Conservation (phyloP, 2,113 vertebrate species). For the Danionella cerebrum region DNA sequence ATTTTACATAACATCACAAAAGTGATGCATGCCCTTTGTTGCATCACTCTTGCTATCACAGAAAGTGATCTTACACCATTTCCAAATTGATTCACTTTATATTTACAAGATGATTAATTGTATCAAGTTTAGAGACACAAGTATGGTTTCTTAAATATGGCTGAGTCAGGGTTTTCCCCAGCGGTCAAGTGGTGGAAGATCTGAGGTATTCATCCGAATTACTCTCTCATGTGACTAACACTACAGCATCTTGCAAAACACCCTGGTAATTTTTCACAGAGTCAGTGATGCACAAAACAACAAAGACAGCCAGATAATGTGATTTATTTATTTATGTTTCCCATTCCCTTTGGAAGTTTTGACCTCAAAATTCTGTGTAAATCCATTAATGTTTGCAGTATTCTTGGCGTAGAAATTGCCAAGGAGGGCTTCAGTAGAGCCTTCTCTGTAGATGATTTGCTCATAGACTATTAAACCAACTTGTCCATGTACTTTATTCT, state of each 20-base stretch:
- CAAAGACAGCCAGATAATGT: background rate
- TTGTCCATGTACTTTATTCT: background rate
- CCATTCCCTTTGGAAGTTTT: background rate
- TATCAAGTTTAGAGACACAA: background rate
- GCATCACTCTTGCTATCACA: constrained; percentile 10
- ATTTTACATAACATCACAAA: background rate
- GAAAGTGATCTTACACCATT: constrained; percentile 10
- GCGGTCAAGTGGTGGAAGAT: background rate
- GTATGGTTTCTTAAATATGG: background rate
- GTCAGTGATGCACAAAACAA: constrained; percentile 2
- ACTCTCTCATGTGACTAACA: background rate
- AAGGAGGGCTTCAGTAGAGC: background rate
- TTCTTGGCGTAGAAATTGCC: background rate
- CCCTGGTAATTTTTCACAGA: constrained; percentile 4
- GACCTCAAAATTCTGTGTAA: constrained; percentile 1
- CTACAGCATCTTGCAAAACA: background rate
- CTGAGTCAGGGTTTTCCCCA: background rate
- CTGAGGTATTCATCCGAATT: background rate
- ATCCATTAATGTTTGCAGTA: background rate
- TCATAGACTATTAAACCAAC: background rate
- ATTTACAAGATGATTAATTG: background rate
- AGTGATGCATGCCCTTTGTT: background rate
- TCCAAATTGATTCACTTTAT: background rate
- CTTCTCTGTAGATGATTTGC: background rate
- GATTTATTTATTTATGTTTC: background rate